A percentile compares a stretch with the other conserved stretches of the same genome.
Conservation (phyloP, 2,113 vertebrate species). For the Nibea coibor region DNA sequence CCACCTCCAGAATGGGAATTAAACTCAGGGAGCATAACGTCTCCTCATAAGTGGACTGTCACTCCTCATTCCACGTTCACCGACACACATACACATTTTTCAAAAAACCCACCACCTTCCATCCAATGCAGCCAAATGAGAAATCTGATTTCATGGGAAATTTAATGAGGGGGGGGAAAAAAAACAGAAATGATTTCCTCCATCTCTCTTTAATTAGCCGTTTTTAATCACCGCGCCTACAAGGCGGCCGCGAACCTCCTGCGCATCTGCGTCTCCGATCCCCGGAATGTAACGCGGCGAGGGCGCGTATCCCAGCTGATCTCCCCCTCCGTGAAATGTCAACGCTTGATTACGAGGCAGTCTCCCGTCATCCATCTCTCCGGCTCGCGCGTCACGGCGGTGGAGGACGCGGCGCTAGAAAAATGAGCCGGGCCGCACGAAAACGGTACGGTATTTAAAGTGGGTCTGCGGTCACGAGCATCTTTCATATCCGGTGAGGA, state of each 20-base stretch:
- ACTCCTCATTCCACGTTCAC: slow-evolving; percentile 56
- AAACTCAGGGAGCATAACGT: slow-evolving; percentile 65
- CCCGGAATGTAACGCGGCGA: slow-evolving; percentile 39
- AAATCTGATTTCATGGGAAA: slow-evolving; percentile 80
- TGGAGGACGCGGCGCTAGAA: not conserved
- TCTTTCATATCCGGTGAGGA: slow-evolving; percentile 9
- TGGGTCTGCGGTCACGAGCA: slow-evolving; percentile 5
- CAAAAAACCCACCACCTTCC: slow-evolving; percentile 17
- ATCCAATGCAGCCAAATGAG: slow-evolving; percentile 56
- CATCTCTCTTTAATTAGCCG: slow-evolving; percentile 77
- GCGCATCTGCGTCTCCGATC: slow-evolving; percentile 12
- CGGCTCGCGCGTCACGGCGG: slow-evolving; percentile 8
- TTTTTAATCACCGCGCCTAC: slow-evolving; percentile 68
- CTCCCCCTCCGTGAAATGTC: slow-evolving; percentile 61
- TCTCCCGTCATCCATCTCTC: slow-evolving; percentile 48
- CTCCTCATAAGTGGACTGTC: slow-evolving; percentile 74
- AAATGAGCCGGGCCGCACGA: slow-evolving; percentile 1
- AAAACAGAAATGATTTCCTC: slow-evolving; percentile 53
- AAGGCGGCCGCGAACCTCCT: slow-evolving; percentile 36
- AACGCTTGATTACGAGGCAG: slow-evolving; percentile 43
- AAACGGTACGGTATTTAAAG: slow-evolving; percentile 40
- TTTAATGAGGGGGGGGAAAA: slow-evolving; percentile 55
- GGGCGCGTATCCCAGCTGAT: slow-evolving; percentile 51
- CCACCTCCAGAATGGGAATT: slow-evolving; percentile 48
- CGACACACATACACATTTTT: slow-evolving; percentile 35